phyloP scores from a whole-genome alignment of 2,113 vertebrate species.

The Saccopteryx bilineata region DNA sequence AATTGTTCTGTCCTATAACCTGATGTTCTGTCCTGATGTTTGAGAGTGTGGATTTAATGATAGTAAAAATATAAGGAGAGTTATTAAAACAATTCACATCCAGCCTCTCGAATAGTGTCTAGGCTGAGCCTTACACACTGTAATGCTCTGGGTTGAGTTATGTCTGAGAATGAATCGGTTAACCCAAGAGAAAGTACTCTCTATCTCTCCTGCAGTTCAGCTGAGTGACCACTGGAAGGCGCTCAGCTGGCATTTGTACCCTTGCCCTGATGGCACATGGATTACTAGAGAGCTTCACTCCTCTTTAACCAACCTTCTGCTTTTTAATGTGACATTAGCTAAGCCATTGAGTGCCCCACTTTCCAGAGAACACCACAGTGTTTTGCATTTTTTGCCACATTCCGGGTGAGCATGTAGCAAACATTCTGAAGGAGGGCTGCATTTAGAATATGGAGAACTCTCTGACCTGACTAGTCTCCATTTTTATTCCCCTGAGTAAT shows the following conservation, averaged over 20 bases:
- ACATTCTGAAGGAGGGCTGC: conserved; percentile 18
- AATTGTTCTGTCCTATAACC: not conserved
- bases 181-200: conserved; percentile 39
- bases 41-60: not conserved
- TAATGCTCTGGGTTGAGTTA: conserved; percentile 68
- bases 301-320: not conserved
- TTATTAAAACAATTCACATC: not conserved
- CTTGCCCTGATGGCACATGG: not conserved
- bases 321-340: not conserved
- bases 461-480: conserved; percentile 57
- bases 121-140: conserved; percentile 60
- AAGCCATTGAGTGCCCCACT: not conserved
- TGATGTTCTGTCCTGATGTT: not conserved
- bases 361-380: not conserved
- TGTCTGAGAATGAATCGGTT: conserved; percentile 62
- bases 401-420: not conserved
- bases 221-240: not conserved
- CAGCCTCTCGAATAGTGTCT: not conserved
- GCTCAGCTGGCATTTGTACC: conserved; percentile 44
- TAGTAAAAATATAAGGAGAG: not conserved
- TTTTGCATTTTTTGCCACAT: conserved; percentile 48
- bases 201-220: not conserved
- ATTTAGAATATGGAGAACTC: conserved; percentile 36
- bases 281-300: conserved; percentile 28
- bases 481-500: conserved; percentile 52